These are phyloP conservation scores for Jacana jacana DNA, from an alignment of 2,113 vertebrate species.

Conservation along the genomic window DNA sequence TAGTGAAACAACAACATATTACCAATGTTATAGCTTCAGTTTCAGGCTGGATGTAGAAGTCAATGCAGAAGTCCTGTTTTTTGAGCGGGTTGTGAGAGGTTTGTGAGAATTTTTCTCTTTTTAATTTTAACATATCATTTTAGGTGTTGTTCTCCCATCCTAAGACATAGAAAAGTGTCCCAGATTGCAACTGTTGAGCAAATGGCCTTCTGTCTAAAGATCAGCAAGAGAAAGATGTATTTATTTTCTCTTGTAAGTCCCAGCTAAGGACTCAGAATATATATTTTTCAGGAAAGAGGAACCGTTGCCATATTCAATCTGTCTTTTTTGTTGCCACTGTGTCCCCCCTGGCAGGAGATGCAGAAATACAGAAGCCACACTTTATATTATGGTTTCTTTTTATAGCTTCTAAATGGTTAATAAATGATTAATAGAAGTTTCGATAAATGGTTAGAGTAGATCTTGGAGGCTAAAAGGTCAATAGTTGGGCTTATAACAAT, in stretches of 20 bases:
- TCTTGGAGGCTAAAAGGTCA: constrained; percentile 43
- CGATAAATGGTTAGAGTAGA: constrained; percentile 13
- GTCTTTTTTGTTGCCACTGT: neutral
- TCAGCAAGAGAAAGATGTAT: neutral
- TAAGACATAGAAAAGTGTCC: neutral
- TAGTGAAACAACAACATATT: neutral
- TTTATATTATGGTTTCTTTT: neutral
- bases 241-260: neutral
- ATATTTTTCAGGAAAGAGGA: neutral
- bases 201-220: neutral
- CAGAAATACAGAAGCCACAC: neutral
- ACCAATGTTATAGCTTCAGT: neutral
- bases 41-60: neutral
- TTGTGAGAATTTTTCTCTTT: rapidly evolving
- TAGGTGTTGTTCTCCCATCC: neutral
- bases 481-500: constrained; percentile 14
- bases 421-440: constrained; percentile 53
- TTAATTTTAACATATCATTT: neutral
- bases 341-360: neutral
- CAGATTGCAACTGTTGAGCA: neutral
- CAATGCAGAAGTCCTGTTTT: neutral
- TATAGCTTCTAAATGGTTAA: constrained; percentile 50
- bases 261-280: neutral
- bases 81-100: neutral
- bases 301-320: neutral